Evolutionary conservation across 23 tunicate species (phyloP), one percentile per base, ranked within the genome.

Genomic region (Ascidia mentula): DNA sequence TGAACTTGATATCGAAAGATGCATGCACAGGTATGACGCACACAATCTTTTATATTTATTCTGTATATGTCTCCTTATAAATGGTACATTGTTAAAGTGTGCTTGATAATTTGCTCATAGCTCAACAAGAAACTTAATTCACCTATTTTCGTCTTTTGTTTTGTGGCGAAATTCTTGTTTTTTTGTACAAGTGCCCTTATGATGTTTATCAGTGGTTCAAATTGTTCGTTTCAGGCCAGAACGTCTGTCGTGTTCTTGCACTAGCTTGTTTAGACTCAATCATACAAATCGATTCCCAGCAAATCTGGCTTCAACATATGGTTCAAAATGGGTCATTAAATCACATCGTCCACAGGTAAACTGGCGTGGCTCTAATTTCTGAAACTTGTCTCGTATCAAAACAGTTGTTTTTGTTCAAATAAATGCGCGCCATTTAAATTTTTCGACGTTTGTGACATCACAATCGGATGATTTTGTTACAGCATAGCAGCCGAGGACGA

Each of bases 221-320:
- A n/a, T n/a, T n/a, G 28, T 71, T 45, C n/a, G 53, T 79, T 79
- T 6, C 84, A 92, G 98, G 98, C 70, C 84, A 93, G 36, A 88
- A 80, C 36, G 82, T 93, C 30, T 93, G 98, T 36, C 60, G 98
- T 8, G 91, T 88, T 24, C 81, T 93, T 26, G 89, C 98, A 12
- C 84, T 74, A 32, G 88, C 88, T 20, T 88, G 89, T 36, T 85
- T 93, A 9, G 98, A 93, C 81, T 81, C 93, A 26, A 84, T 93
- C 42, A 40, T 87, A 33, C 98, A 88, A 46, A 80, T 84, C 26
- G 93, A 93, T 60, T 39, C 42, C 45, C 84, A 84, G 32, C 85
- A 83, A n/a, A 69, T 75, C 0, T 93, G 98, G 98, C 75, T 93
- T 34, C 86, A 93, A 36, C 88, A 75, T 59, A 88, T 93, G 89